phyloP scores from a whole-genome alignment of 2,797 vertebrate species.

The Hippopotamyrus pictus region DNA sequence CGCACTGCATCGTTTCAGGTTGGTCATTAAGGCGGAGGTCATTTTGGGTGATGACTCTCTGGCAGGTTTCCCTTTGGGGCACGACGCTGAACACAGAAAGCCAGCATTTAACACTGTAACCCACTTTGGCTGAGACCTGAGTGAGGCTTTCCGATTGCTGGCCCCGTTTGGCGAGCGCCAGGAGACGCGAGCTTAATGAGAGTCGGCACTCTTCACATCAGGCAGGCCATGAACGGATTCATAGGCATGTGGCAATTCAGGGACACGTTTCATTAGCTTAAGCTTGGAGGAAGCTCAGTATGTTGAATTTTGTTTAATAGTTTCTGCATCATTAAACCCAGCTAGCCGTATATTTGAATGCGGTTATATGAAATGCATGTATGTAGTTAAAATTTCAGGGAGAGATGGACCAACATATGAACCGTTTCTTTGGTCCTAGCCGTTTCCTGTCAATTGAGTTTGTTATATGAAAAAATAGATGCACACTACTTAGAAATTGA shows the following conservation, averaged over 20 bases:
- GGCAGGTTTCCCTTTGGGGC: not conserved
- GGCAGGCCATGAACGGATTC: not conserved
- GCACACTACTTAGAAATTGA: not conserved
- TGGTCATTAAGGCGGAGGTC: not conserved
- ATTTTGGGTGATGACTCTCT: not conserved
- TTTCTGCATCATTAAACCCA: not conserved
- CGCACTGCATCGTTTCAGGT: not conserved
- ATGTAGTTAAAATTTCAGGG: not conserved
- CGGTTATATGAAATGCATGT: not conserved
- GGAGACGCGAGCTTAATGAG: not conserved
- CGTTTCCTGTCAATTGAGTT: not conserved
- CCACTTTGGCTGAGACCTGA: slow-evolving; percentile 11
- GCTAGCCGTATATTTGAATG: not conserved
- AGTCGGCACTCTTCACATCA: not conserved
- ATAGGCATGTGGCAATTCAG: not conserved
- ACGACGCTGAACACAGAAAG: not conserved
- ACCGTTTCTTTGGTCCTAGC: not conserved
- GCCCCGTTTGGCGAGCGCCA: not conserved
- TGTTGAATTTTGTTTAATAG: not conserved
- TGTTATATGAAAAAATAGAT: not conserved
- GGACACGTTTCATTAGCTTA: not conserved
- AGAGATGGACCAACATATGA: not conserved
- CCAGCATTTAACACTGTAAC: slow-evolving; percentile 20
- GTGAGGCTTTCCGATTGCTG: slow-evolving; percentile 1
- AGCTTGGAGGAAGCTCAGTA: not conserved